Base-by-base conservation (phyloP, 2,113 vertebrate species). In the Salminus brasiliensis region DNA sequence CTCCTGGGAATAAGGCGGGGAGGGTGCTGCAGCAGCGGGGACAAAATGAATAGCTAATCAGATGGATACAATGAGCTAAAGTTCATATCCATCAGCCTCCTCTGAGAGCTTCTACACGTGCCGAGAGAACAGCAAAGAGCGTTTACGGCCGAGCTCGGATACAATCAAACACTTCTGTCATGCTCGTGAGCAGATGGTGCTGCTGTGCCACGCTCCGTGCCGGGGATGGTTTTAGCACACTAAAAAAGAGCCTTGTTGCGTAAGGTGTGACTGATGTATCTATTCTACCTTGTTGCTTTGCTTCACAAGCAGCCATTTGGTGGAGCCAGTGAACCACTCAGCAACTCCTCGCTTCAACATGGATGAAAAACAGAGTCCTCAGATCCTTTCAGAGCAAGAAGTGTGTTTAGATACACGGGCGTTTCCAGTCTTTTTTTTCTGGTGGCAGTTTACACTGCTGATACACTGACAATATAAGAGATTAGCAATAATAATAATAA, bases 11-110 rank as follows among this genome's bases (percentile, higher is more conserved):
- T 27, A 53, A 68, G 13, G 53, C 15, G 9, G 34, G 13, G 34
- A 71, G 65, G 76, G 47, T 60, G 53, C 49, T 55, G 78, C 62
- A 27, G 74, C 55, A 52, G 55, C 18, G 63, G 59, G 69, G 55
- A 75, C 55, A 47, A 67, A 73, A 77, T 45, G 69, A 68, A 69
- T 36, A 60, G 47, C 49, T 45, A 79, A 79, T 79, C 70, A 72
- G 34, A 30, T 65, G 72, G 39, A 62, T 78, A 66, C 62, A 66
- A 66, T n/a, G 18, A 66, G 62, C 36, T 66, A n/a, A 71, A 47
- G 66, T 63, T 62, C n/a, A 77, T 57, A 77, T 77, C 74, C 12
- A 77, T 77, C 74, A 76, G 47, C 13, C 25, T 47, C 59, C 29
- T 63, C 41, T 2, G 23, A 66, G 30, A 66, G 45, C 27, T 67